Percentiles rank a stretch among this genome's conserved stretches.
phyloP scores from a whole-genome alignment of 2,113 vertebrate genomes.

The Engraulis encrasicolus region DNA sequence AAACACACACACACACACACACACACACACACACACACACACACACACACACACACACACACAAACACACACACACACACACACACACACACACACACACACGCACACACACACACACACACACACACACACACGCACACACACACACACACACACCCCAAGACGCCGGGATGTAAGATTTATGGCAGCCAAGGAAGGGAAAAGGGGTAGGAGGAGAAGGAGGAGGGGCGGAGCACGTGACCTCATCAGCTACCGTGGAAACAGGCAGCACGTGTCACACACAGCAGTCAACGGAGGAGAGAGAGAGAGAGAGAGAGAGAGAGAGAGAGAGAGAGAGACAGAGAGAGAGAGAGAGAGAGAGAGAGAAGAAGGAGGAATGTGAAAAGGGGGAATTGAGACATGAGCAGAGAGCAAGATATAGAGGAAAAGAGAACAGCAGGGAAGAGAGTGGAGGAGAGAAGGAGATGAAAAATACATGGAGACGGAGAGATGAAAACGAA shows the following conservation, averaged over 20 bases:
- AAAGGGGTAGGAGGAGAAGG: conserved; percentile 27
- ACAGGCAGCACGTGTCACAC: conserved; percentile 68
- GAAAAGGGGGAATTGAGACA: no score
- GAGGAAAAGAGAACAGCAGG: no score
- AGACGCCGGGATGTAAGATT: not conserved
- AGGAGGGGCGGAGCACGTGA: conserved; percentile 52
- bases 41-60: conserved; percentile 18
- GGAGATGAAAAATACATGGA: no score
- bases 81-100: conserved; percentile 23
- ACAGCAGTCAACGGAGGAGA: conserved; percentile 36
- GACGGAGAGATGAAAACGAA: not conserved
- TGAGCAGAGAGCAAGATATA: no score
- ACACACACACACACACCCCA: not conserved
- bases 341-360: not conserved
- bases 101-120: conserved; percentile 15
- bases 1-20: conserved; percentile 22
- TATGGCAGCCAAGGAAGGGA: conserved; percentile 36
- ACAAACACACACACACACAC: conserved; percentile 25
- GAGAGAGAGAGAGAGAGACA: not conserved
- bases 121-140: conserved; percentile 21
- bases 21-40: not conserved
- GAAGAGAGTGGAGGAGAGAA: no score
- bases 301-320: not conserved
- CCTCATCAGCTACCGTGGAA: conserved; percentile 78
- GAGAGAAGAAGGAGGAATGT: not conserved